Percentiles rank a stretch among this genome's conserved stretches.
Conservation (phyloP, 2,113 vertebrate species). For the Bos taurus region DNA sequence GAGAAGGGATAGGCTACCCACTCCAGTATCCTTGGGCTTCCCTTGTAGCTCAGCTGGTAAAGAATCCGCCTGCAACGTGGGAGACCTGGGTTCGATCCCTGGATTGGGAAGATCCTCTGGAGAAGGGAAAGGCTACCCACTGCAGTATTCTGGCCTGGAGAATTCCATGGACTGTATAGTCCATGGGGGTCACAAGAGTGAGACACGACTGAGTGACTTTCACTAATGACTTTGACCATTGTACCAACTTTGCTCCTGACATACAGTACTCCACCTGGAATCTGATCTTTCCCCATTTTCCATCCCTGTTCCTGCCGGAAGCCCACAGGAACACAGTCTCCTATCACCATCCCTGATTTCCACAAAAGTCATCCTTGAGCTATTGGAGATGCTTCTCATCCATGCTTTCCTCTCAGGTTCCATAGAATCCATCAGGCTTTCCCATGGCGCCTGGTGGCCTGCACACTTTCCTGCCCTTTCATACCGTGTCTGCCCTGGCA, state of each 20-base stretch:
- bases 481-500: accelerated
- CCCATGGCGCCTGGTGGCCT: too few species aligned
- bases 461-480: background rate
- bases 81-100: background rate
- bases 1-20: too few species aligned
- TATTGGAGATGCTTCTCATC: background rate
- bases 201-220: accelerated
- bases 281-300: background rate
- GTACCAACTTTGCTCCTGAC: background rate
- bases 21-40: background rate
- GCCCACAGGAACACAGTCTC: accelerated
- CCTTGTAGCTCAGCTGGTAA: background rate
- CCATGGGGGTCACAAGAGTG: too few species aligned
- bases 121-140: accelerated
- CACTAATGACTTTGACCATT: background rate
- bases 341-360: too few species aligned
- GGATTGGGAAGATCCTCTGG: background rate
- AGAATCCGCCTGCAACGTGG: too few species aligned
- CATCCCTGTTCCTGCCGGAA: background rate
- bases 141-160: too few species aligned
- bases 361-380: background rate
- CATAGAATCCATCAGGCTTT: background rate
- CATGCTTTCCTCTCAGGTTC: background rate
- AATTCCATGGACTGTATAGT: too few species aligned
- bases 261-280: accelerated